Evolutionary conservation across 1,140 invertebrate genomes (phyloP).

Genomic region (Panagrolaimus sp.): DNA sequence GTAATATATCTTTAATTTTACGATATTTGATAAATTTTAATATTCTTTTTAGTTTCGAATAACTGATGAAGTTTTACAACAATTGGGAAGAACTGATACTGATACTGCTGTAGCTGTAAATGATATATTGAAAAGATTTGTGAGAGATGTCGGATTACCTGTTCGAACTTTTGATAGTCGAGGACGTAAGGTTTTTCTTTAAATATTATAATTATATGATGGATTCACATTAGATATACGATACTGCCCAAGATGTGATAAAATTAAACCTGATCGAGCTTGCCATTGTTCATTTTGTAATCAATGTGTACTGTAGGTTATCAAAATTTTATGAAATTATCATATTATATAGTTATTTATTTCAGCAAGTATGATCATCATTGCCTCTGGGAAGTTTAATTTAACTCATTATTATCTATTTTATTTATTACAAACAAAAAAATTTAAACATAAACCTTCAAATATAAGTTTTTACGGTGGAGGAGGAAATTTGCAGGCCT

Average conservation of each 20-base stretch:
- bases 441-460: too few relatives aligned
- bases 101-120: neutral
- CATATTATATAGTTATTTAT: neutral
- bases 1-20: neutral
- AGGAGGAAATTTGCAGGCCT: too few relatives aligned
- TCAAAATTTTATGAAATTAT: neutral
- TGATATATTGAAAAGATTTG: neutral
- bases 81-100: neutral
- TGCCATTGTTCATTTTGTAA: constrained; percentile 24
- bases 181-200: neutral
- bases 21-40: neutral
- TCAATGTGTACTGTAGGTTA: constrained; percentile 23
- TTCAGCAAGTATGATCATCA: constrained; percentile 26
- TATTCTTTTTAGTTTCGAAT: neutral
- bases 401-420: too few relatives aligned
- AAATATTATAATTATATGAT: neutral
- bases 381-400: constrained; percentile 27
- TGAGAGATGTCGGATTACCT: neutral
- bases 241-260: constrained; percentile 20
- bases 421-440: too few relatives aligned
- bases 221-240: constrained; percentile 2
- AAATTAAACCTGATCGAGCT: constrained; percentile 26
- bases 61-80: neutral
- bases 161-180: constrained; percentile 2
- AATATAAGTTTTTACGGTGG: too few relatives aligned